Evolutionary conservation across 1,140 invertebrate genomes (phyloP).

Genomic region (Drosophila aff.): DNA sequence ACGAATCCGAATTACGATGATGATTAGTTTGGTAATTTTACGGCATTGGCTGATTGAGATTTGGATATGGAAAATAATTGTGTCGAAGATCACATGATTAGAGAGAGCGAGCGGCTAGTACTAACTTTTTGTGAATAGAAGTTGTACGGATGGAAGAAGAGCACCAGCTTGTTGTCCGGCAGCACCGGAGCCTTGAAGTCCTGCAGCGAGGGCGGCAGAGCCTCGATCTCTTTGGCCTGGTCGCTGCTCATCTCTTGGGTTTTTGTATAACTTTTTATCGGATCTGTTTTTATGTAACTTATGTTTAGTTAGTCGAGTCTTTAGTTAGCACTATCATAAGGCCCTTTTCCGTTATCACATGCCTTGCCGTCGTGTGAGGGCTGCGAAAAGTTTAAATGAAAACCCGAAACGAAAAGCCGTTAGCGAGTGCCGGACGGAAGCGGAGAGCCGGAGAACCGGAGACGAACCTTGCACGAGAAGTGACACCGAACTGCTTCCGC

Average conservation of each 20-base stretch:
- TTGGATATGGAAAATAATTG: conserved; percentile 18
- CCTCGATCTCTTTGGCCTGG: conserved; percentile 46
- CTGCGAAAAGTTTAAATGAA: conserved; percentile 31
- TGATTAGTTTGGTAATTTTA: conserved; percentile 59
- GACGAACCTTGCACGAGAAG: conserved; percentile 18
- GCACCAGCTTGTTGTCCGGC: conserved; percentile 85
- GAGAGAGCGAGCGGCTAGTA: conserved; percentile 19
- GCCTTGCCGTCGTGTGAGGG: conserved; percentile 21
- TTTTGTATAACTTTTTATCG: background rate
- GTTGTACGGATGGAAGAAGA: conserved; percentile 90
- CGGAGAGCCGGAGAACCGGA: conserved; percentile 10
- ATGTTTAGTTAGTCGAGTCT: conserved; percentile 18
- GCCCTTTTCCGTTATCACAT: conserved; percentile 46
- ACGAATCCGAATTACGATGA: conserved; percentile 35
- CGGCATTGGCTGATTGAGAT: conserved; percentile 23
- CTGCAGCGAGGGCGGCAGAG: conserved; percentile 20
- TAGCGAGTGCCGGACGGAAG: conserved; percentile 32
- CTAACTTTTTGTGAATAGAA: conserved; percentile 92
- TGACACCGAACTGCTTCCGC: conserved; percentile 14
- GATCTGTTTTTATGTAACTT: background rate
- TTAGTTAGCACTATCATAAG: conserved; percentile 24
- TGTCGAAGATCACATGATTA: conserved; percentile 66
- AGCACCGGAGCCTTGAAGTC: conserved; percentile 75
- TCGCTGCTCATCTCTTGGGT: conserved; percentile 15
- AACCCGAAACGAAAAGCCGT: conserved; percentile 32